Evolutionary conservation across 2,888 invertebrate species (phyloP).

Genomic region (Sinohyriopsis cumingii): DNA sequence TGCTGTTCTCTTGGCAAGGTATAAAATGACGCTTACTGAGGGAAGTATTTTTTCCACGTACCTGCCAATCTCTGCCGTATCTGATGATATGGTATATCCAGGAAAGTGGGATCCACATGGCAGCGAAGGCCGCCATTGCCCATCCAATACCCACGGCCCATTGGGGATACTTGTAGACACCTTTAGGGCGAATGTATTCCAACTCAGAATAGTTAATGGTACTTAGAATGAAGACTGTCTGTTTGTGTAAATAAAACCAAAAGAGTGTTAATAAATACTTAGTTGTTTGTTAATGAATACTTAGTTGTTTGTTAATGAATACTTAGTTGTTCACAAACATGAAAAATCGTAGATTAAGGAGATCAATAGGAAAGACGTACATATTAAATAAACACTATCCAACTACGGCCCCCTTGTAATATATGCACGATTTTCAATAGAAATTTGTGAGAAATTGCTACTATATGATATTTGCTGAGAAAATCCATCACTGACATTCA

Average conservation of each 20-base stretch:
- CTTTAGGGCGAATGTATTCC: slow-evolving; percentile 69
- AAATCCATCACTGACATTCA: no score
- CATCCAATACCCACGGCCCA: slow-evolving; percentile 71
- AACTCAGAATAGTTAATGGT: slow-evolving; percentile 66
- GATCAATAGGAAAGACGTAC: no score
- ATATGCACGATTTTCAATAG: no score
- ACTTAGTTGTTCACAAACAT: not conserved
- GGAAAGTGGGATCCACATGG: slow-evolving; percentile 65
- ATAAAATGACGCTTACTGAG: no score
- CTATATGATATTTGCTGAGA: no score
- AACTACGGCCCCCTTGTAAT: no score
- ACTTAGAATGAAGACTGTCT: slow-evolving; percentile 66
- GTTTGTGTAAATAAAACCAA: slow-evolving; percentile 3
- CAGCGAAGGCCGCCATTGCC: slow-evolving; percentile 62
- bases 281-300: not conserved
- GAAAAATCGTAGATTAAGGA: not conserved
- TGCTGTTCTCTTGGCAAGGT: no score
- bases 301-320: not conserved
- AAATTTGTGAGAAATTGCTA: no score
- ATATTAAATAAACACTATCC: no score
- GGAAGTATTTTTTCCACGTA: slow-evolving; percentile 17
- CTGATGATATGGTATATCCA: slow-evolving; percentile 58
- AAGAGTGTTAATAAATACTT: not conserved
- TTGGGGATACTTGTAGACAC: slow-evolving; percentile 72
- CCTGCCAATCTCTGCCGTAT: slow-evolving; percentile 41